Base-by-base conservation (phyloP, 2,888 invertebrate species). In the Melinaea menophilus region DNA sequence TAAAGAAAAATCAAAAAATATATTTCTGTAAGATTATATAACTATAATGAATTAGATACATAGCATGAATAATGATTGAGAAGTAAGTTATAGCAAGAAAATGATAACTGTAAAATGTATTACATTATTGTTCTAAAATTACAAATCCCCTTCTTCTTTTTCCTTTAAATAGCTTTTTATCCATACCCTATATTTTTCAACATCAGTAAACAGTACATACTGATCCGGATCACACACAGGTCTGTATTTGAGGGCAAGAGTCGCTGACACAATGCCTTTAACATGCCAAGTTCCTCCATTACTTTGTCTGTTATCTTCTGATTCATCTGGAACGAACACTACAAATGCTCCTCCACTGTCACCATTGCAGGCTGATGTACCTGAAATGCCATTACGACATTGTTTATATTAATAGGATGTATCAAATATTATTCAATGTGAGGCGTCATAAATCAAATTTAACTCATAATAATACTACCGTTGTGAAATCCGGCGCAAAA, bases 121-220 rank as follows among this genome's bases (percentile, higher is more conserved):
- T 41, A 41, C 22, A 22, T 22, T 9, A 41, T 2, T 9, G 41
- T 41, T 41, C 9, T 41, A 9, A 41, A 41, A 41, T 41, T 41
- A 41, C 41, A 7, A 41, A 51, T 51, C 51, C 7, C 31, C 31
- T 3, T 51, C 31, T 51, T 51, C 51, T 51, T 51, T 51, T 31
- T 51, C 51, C 9, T 51, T 51, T 3, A 51, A 31, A 31, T 51
- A 51, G 31, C 51, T 1, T 66, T 62, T 12, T 66, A 84, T 70
- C 82, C 81, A 85, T 0, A 71, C 69, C 33, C 67, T 72, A 65
- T 75, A 81, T 62, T 79, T 76, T 0, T 73, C 74, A 0, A 81
- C 72, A 57, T 92, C 91, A 1, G 88, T 88, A 64, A 90, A 92
- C 13, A 92, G 71, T 0, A 85, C 77, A 63, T 83, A 92, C 45